phyloP scores from a whole-genome alignment of 2,888 invertebrate species.

The Tryphoninae sp. region DNA sequence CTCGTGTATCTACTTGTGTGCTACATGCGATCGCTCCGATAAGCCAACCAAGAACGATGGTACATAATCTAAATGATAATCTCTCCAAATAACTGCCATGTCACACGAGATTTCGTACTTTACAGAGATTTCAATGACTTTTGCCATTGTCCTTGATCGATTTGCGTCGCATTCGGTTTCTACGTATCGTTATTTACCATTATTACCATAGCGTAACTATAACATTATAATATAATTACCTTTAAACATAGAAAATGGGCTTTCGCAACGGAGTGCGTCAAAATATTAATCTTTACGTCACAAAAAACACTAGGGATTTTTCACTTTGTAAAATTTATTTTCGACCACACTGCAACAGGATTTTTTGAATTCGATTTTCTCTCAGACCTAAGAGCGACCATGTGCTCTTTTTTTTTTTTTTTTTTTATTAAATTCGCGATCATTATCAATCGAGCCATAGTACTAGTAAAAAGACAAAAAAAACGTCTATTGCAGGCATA shows the following conservation, averaged over 20 bases:
- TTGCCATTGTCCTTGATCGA: conserved; percentile 8
- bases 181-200: background rate
- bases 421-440: conserved; percentile 21
- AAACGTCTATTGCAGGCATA: conserved; percentile 53
- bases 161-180: background rate
- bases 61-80: conserved; percentile 64
- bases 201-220: background rate
- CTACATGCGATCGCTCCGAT: conserved; percentile 69
- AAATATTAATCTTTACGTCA: background rate
- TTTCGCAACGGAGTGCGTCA: background rate
- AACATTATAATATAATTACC: background rate
- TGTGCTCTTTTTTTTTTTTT: conserved; percentile 21
- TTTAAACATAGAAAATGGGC: background rate
- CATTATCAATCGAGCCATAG: conserved; percentile 2
- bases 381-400: conserved; percentile 52
- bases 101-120: conserved; percentile 1
- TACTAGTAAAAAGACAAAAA: conserved; percentile 7
- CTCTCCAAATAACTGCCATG: conserved; percentile 43
- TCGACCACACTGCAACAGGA: conserved; percentile 31
- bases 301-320: background rate
- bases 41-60: conserved; percentile 63
- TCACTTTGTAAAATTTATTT: conserved; percentile 3
- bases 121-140: conserved; percentile 11
- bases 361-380: conserved; percentile 28
- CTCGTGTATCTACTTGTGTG: conserved; percentile 71